A percentile compares a stretch with the other conserved stretches of the same genome.
Evolutionary conservation across 2,888 invertebrate genomes (phyloP).

Genomic region (Phymatocera aterrima): DNA sequence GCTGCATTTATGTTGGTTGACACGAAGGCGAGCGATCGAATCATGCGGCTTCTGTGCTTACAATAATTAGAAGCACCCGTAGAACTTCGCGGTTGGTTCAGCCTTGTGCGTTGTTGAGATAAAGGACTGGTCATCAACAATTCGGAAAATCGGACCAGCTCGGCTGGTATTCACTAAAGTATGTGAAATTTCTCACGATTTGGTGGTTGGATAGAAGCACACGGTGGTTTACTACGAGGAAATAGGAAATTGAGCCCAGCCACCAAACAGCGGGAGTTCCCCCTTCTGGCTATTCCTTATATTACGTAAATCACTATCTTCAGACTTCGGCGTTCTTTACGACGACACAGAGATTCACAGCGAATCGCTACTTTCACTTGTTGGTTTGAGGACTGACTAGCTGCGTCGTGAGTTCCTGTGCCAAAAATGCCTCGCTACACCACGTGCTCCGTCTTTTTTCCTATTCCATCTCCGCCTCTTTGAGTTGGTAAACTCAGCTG

Average conservation of each 20-base stretch:
- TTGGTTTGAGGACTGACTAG: neutral
- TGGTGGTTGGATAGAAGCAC: neutral
- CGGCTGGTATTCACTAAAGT: neutral
- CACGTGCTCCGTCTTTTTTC: conserved; percentile 11
- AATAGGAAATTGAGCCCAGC: neutral
- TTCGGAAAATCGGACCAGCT: neutral
- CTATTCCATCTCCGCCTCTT: neutral
- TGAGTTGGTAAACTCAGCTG: neutral
- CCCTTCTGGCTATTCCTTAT: neutral
- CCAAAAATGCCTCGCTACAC: neutral
- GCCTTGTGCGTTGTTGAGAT: no score
- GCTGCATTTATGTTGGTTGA: no score
- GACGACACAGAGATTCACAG: conserved; percentile 5
- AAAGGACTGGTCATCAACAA: no score
- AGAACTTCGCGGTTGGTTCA: no score
- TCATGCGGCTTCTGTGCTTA: no score
- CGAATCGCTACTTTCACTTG: conserved; percentile 1
- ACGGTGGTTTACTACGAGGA: neutral
- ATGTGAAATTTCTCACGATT: neutral
- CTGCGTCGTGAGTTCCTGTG: neutral
- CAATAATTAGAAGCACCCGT: no score
- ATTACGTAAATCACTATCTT: neutral
- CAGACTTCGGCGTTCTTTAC: neutral
- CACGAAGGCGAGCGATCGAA: no score
- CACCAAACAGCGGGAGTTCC: neutral